Conservation (phyloP, 2,888 invertebrate species). For the Ariolimax columbianus region DNA sequence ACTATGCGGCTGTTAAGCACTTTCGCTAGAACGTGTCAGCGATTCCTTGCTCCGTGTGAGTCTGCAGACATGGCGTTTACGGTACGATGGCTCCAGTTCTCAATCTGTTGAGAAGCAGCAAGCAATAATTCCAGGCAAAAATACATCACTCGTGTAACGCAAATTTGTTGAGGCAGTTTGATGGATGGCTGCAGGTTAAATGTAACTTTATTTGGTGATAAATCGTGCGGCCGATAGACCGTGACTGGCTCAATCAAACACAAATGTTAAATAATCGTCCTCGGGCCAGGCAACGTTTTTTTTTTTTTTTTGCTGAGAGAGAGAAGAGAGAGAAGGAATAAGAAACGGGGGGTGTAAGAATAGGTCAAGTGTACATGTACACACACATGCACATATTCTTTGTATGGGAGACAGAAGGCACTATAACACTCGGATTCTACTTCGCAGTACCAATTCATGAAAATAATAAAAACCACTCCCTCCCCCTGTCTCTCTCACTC, state of each 20-base stretch:
- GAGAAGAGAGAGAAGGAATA: no score
- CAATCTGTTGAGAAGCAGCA: not conserved
- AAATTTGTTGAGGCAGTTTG: conserved; percentile 3
- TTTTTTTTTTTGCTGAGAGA: not conserved
- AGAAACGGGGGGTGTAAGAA: no score
- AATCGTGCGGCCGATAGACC: not conserved
- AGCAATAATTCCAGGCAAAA: not conserved
- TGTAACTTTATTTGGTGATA: not conserved
- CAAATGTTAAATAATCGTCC: not conserved
- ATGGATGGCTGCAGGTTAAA: not conserved
- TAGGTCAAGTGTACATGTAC: no score
- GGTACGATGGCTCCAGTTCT: not conserved
- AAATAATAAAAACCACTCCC: no score
- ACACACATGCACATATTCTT: no score
- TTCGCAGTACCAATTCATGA: no score
- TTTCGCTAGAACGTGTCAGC: not conserved
- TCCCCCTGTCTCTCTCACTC: not conserved
- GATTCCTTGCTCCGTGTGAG: not conserved
- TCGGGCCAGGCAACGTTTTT: not conserved
- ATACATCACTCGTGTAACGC: not conserved
- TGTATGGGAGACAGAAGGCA: no score
- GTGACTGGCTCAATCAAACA: not conserved
- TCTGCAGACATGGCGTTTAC: not conserved
- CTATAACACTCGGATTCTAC: no score
- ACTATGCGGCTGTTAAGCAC: not conserved